Conservation (phyloP, 2,888 invertebrate species). For the Limnephilus marmoratus region DNA sequence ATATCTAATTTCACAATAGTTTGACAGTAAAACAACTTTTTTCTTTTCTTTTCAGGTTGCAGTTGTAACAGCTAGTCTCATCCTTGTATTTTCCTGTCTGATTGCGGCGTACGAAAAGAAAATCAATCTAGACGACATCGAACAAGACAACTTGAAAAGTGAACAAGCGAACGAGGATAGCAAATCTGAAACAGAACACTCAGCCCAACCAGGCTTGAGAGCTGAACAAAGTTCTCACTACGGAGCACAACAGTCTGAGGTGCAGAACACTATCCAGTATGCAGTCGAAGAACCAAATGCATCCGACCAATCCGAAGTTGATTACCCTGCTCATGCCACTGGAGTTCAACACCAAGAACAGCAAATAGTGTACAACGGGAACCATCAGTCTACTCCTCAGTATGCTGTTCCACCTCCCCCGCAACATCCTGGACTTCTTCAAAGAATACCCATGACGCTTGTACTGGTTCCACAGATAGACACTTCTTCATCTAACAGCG, state of each 20-base stretch:
- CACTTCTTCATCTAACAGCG: slow-evolving; percentile 9
- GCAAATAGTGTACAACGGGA: background rate
- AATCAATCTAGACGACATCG: slow-evolving; percentile 85
- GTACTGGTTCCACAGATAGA: slow-evolving; percentile 4
- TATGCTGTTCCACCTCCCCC: slow-evolving; percentile 67
- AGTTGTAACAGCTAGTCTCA: background rate
- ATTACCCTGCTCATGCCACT: slow-evolving; percentile 40
- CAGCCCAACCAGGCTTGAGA: slow-evolving; percentile 47
- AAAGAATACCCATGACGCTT: background rate
- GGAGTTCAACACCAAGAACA: slow-evolving; percentile 51
- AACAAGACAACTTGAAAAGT: slow-evolving; percentile 82
- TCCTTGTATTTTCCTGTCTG: slow-evolving; percentile 33
- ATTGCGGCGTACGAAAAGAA: slow-evolving; percentile 76
- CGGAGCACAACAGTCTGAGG: slow-evolving; percentile 31
- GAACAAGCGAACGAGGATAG: slow-evolving; percentile 73
- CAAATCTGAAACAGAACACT: slow-evolving; percentile 62
- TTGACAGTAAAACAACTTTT: background rate
- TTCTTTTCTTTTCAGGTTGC: slow-evolving; percentile 51
- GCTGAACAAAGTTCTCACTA: slow-evolving; percentile 57
- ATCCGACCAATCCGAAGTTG: slow-evolving; percentile 48
- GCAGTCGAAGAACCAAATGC: slow-evolving; percentile 64
- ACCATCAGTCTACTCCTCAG: slow-evolving; percentile 64
- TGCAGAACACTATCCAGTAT: slow-evolving; percentile 58
- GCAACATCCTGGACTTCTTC: slow-evolving; percentile 67
- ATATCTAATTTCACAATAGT: too few species aligned